phyloP scores from a whole-genome alignment of 2,797 vertebrate species.

The Spheniscus humboldti region DNA sequence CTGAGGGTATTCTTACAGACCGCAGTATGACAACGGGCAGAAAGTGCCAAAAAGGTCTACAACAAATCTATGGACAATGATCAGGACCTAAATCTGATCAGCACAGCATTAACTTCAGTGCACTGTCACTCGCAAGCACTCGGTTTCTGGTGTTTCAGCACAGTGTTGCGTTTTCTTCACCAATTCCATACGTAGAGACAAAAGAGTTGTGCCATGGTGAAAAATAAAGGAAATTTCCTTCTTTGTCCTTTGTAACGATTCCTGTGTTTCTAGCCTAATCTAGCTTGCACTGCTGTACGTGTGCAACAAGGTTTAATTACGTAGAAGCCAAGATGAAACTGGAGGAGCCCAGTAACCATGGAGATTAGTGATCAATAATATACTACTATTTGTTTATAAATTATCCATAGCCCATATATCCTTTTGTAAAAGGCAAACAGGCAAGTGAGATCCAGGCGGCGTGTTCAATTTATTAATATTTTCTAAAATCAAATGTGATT shows the following conservation, averaged over 20 bases:
- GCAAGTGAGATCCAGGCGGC: not conserved
- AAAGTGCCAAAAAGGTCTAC: not conserved
- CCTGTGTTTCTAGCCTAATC: not conserved
- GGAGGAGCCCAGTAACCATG: conserved; percentile 9
- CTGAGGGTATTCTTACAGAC: not conserved
- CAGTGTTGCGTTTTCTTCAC: not conserved
- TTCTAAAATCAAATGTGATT: not conserved
- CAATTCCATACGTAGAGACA: rapidly evolving
- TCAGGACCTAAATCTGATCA: not conserved
- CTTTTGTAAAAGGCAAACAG: not conserved
- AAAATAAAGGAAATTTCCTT: not conserved
- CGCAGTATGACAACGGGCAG: not conserved
- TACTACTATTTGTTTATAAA: conserved; percentile 35
- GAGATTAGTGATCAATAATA: conserved; percentile 39
- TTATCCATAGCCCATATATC: not conserved
- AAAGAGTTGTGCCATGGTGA: not conserved
- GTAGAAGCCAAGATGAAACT: not conserved
- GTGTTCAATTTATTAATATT: not conserved
- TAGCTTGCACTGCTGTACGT: not conserved
- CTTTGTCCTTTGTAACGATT: not conserved
- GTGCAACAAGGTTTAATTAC: not conserved
- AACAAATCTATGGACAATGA: not conserved
- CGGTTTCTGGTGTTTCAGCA: not conserved
- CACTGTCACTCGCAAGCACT: not conserved
- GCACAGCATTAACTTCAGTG: not conserved